A percentile compares a stretch with the other conserved stretches of the same genome.
Evolutionary conservation across 2,113 vertebrate genomes (phyloP).

Genomic region (Hippopotamus amphibius): DNA sequence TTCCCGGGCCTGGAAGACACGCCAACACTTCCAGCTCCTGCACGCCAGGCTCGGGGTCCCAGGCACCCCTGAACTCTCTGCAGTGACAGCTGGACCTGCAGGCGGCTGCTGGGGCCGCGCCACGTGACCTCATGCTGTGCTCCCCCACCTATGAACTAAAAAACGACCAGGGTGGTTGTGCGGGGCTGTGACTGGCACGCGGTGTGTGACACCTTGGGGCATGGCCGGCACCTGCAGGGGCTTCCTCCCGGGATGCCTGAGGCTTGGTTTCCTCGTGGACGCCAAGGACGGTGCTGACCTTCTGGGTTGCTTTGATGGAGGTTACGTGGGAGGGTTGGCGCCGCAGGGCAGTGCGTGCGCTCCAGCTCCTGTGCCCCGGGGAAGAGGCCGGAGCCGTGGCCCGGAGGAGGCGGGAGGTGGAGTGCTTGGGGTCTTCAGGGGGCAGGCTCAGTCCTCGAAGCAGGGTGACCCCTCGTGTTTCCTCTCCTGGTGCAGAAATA

Average conservation of each 20-base stretch:
- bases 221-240: rapidly evolving
- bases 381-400: background rate
- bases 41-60: rapidly evolving
- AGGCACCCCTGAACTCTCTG: background rate
- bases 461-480: rapidly evolving
- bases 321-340: background rate
- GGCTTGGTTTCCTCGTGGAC: background rate
- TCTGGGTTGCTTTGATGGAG: background rate
- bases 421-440: background rate
- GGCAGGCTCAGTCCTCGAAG: no score
- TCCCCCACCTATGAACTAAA: background rate
- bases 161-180: background rate
- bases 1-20: background rate
- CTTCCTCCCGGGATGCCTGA: rapidly evolving
- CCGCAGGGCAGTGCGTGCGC: rapidly evolving
- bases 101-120: background rate
- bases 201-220: background rate
- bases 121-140: rapidly evolving
- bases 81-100: background rate
- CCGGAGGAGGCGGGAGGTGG: background rate
- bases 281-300: background rate
- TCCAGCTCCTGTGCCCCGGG: background rate
- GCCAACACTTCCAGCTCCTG: background rate
- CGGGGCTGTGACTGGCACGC: background rate
- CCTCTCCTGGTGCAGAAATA: background rate